phyloP scores from a whole-genome alignment of 2,888 invertebrate species.

The Anagyrus pseudococci region DNA sequence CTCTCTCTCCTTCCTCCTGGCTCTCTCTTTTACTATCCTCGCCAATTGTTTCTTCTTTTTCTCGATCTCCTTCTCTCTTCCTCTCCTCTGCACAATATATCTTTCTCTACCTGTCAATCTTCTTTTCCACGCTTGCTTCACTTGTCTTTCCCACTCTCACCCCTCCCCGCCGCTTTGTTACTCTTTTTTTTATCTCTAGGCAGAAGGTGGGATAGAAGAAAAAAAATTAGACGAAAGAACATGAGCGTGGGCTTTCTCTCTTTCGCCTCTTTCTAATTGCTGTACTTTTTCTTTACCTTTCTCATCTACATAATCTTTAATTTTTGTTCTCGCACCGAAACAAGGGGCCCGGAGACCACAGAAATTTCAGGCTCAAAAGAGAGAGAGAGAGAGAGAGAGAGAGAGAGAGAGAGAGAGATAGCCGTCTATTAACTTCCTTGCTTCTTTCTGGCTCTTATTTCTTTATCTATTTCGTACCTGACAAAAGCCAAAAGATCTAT shows the following conservation, averaged over 20 bases:
- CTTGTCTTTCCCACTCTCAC: slow-evolving; percentile 2
- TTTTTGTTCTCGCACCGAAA: slow-evolving; percentile 14
- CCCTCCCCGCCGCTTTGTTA: too few species aligned
- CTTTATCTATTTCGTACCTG: too few species aligned
- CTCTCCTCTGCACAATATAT: slow-evolving; percentile 22
- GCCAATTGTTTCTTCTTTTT: slow-evolving; percentile 32
- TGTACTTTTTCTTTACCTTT: slow-evolving; percentile 18
- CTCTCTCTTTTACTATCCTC: slow-evolving; percentile 18
- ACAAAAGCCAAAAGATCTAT: too few species aligned
- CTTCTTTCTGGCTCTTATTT: too few species aligned
- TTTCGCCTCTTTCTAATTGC: slow-evolving; percentile 12
- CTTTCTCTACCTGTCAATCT: slow-evolving; percentile 28
- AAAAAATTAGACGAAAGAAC: slow-evolving; percentile 25
- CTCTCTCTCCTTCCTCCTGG: background rate
- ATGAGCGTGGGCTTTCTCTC: slow-evolving; percentile 11
- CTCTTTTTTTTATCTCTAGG: background rate
- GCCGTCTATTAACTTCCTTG: too few species aligned
- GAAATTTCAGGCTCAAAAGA: too few species aligned
- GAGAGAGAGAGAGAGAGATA: too few species aligned
- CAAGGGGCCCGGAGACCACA: too few species aligned
- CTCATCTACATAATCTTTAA: slow-evolving; percentile 9
- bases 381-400: too few species aligned
- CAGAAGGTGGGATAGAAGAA: slow-evolving; percentile 1
- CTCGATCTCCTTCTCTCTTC: slow-evolving; percentile 19
- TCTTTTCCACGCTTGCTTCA: slow-evolving; percentile 35